These are phyloP conservation scores for Ictalurus punctatus DNA, from an alignment of 2,113 vertebrate genomes.

Conservation along the genomic window DNA sequence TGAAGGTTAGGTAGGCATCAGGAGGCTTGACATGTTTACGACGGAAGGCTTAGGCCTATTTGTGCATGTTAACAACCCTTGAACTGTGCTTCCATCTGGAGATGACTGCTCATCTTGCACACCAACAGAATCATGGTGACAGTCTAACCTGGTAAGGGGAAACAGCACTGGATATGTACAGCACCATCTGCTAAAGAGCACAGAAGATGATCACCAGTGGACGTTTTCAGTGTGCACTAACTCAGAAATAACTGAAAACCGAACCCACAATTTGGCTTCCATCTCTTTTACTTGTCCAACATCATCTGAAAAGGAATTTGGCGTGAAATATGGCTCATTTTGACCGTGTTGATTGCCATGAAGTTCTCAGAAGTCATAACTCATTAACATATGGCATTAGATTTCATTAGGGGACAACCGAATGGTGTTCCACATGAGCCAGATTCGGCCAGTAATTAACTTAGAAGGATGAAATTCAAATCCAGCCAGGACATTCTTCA, in stretches of 20 bases:
- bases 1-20: constrained; percentile 3
- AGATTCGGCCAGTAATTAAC: constrained; percentile 12
- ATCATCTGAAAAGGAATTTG: background rate
- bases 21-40: constrained; percentile 26
- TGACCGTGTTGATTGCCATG: background rate
- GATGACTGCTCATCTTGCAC: constrained; percentile 10
- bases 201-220: background rate
- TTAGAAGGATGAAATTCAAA: constrained; percentile 16
- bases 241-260: background rate
- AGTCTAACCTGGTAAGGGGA: background rate
- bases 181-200: background rate
- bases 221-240: background rate
- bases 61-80: constrained; percentile 40
- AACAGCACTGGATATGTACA: background rate
- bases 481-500: background rate
- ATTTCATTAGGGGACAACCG: constrained; percentile 15
- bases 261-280: background rate
- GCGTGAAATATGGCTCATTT: background rate
- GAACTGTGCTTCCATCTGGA: constrained; percentile 22
- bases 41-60: background rate
- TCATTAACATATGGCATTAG: constrained; percentile 13
- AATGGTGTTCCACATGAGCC: background rate
- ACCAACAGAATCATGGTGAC: background rate
- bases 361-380: constrained; percentile 34
- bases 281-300: background rate